Conservation (phyloP, 2,797 vertebrate genomes). For the Muscicapa striata region DNA sequence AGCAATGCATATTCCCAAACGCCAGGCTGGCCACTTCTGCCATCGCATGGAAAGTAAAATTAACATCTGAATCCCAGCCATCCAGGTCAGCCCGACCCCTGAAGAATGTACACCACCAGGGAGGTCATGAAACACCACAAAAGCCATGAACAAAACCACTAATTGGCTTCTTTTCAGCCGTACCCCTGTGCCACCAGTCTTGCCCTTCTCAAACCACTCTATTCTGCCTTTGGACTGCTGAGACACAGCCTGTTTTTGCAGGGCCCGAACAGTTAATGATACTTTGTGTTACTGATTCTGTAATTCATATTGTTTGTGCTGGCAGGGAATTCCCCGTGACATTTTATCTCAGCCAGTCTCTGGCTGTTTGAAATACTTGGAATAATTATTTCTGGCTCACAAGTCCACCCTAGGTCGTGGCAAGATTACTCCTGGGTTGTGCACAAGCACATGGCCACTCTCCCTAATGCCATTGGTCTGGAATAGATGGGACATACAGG, state of each 20-base stretch:
- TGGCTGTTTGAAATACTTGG: slow-evolving; percentile 62
- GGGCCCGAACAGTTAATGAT: slow-evolving; percentile 15
- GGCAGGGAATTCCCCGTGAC: slow-evolving; percentile 13
- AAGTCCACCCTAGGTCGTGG: not conserved
- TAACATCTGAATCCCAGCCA: not conserved
- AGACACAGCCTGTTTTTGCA: slow-evolving; percentile 50
- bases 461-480: not conserved
- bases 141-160: not conserved
- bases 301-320: slow-evolving; percentile 61
- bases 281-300: slow-evolving; percentile 66
- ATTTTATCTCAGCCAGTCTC: slow-evolving; percentile 62
- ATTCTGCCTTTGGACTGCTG: not conserved
- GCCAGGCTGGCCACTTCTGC: not conserved
- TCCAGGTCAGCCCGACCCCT: not conserved
- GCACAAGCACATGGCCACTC: not conserved
- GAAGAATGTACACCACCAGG: not conserved
- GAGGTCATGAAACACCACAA: not conserved
- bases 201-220: not conserved
- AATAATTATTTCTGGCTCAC: slow-evolving; percentile 42
- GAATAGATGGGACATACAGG: not conserved
- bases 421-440: not conserved
- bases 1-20: accelerated
- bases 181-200: not conserved
- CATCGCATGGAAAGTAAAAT: not conserved
- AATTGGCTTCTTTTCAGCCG: not conserved